phyloP scores from a whole-genome alignment of 2,888 invertebrate species.

The Ophioninae sp. region DNA sequence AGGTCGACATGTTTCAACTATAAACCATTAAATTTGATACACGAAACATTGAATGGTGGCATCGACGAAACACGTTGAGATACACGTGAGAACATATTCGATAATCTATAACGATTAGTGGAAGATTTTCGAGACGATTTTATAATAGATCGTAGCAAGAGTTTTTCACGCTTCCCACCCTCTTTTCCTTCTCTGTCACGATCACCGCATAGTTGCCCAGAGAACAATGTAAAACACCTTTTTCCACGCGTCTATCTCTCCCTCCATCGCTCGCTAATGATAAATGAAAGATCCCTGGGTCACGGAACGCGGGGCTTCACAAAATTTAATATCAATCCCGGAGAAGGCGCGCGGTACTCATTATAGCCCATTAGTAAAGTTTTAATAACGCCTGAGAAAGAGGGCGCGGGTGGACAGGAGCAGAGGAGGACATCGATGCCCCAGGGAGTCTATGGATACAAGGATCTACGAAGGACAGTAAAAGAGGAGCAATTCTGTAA shows the following conservation, averaged over 20 bases:
- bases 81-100: slow-evolving; percentile 1
- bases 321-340: slow-evolving; percentile 76
- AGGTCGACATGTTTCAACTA: not conserved
- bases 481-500: slow-evolving; percentile 63
- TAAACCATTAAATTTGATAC: not conserved
- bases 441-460: slow-evolving; percentile 28
- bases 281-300: slow-evolving; percentile 67
- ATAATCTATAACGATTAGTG: slow-evolving; percentile 11
- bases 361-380: slow-evolving; percentile 77
- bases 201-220: slow-evolving; percentile 52
- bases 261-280: slow-evolving; percentile 72
- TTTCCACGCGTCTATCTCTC: slow-evolving; percentile 57
- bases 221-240: slow-evolving; percentile 56
- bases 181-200: slow-evolving; percentile 13
- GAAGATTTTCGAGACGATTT: slow-evolving; percentile 21
- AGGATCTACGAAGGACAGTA: slow-evolving; percentile 31
- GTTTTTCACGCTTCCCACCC: slow-evolving; percentile 35
- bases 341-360: slow-evolving; percentile 72
- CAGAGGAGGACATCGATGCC: slow-evolving; percentile 38
- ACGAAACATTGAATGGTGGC: not conserved
- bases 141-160: slow-evolving; percentile 27
- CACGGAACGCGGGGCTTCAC: slow-evolving; percentile 67
- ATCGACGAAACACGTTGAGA: not conserved
- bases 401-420: slow-evolving; percentile 25
- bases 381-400: slow-evolving; percentile 73